Evolutionary conservation across 1,140 invertebrate species (phyloP), one percentile per base, ranked within the genome.

Genomic region (Zaprionus ornatus): DNA sequence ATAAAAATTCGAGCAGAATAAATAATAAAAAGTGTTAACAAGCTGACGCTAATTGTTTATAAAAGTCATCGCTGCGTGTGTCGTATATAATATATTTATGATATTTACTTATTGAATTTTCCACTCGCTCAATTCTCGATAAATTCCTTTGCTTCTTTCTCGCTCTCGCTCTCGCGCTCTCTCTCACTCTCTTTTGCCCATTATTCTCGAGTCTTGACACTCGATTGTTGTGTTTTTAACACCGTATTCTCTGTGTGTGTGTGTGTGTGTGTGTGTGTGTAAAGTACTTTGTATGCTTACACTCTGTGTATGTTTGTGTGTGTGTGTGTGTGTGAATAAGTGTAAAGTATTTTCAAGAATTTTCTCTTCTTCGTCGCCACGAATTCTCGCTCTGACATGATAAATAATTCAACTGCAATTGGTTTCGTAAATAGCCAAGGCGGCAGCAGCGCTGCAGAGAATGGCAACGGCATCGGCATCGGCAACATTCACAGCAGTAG

Each of bases 321-420:
- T 79, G 75, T 81, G 67, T 83, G 71, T 76, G 72, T 62, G 64
- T 81, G 69, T 74, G 69, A 65, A 74, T 83, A 84, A 78, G 81
- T 88, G 85, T 90, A 77, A 90, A 90, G 77, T 90, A 90, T 88
- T 88, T 90, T 88, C 85, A 88, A 90, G 84, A 87, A 87, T 90
- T 88, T 77, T 90, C 78, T 88, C 81, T 88, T 88, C 85, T 90
- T 77, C 76, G 68, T 56, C 66, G 35, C 54, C 61, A 50, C 13
- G 75, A 50, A 50, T 9, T 59, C 79, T 71, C 75, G 80, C 75
- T 81, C 78, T 91, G 88, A 91, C 90, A 91, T 91, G 87, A 91
- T 91, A 91, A 91, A 90, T 90, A 91, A 91, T 87, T 86, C 87
- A 87, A 76, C 90, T 79, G 79, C 84, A 90, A 83, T 85, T 85